These are phyloP conservation scores for Pollenia griseotomentosa DNA, from an alignment of 2,888 invertebrate species.

Conservation along the genomic window DNA sequence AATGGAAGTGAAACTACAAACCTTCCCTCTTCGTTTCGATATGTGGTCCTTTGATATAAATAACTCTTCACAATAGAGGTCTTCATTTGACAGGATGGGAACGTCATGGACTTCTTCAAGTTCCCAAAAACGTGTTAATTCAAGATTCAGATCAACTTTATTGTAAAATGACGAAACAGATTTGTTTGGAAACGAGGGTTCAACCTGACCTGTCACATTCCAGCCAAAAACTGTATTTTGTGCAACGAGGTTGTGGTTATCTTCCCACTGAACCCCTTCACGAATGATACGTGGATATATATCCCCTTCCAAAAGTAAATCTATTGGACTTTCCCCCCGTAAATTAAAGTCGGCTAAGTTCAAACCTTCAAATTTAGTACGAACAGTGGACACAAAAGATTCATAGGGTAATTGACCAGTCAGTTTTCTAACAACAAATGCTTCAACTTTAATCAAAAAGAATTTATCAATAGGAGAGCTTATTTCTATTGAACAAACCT, in stretches of 20 bases:
- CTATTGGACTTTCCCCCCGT: neutral
- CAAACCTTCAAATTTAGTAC: too few species aligned
- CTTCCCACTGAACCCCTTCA: neutral
- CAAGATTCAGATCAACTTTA: neutral
- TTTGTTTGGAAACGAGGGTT: neutral
- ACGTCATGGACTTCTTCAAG: neutral
- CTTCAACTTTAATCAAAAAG: too few species aligned
- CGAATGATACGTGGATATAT: neutral
- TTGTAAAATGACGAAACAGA: neutral
- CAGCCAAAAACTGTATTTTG: neutral
- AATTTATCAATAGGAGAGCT: too few species aligned
- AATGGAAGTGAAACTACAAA: neutral
- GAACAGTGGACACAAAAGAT: too few species aligned
- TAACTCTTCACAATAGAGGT: neutral
- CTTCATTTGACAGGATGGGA: neutral
- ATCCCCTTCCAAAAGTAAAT: conserved; percentile 1
- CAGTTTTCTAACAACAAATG: too few species aligned
- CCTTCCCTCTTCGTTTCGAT: neutral
- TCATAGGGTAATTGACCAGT: too few species aligned
- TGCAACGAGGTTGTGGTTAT: neutral
- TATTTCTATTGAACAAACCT: too few species aligned
- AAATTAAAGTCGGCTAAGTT: too few species aligned
- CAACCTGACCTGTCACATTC: neutral
- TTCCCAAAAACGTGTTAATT: neutral
- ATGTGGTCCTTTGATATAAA: neutral